Evolutionary conservation across 2,113 vertebrate genomes (phyloP), one percentile per base, ranked within the genome.

Genomic region (Cebus imitator): DNA sequence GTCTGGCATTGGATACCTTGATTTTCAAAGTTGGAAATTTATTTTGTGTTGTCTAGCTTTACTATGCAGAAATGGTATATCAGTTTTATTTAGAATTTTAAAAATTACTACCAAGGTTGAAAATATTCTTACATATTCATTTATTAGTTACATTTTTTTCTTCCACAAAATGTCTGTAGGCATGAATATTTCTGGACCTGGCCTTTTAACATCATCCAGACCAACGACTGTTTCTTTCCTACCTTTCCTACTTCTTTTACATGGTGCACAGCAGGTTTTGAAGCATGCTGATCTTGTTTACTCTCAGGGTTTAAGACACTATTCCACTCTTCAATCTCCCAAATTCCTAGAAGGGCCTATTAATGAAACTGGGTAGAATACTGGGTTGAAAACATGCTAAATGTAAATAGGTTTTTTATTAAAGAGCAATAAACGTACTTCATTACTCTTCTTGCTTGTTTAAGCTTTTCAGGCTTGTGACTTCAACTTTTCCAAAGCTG

Each of bases 321-420:
- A 43, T 90, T 78, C 52, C 91, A 30, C 86, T 35, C 11, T 58
- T 16, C 30, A 83, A 25, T 43, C 70, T 96, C 30, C 32, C 35
- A n/a, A 66, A 87, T 94, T 97, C 94, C 52, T 95, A 90, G 81
- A 96, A 96, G 40, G 32, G 8, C 61, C 61, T 89, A 68, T 93
- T 92, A 87, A 88, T 86, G 79, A 85, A 87, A 73, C 8, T 95
- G 66, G 18, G 45, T 52, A 48, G 76, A 81, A 12, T 40, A 76
- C n/a, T 68, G n/a, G 43, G 17, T 40, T 92, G 68, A 58, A 96
- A 94, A 83, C 58, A 68, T 32, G 6, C 89, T 92, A 85, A 70
- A 27, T 80, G 83, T 83, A 93, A 93, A 88, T 50, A 80, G 35
- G 20, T 0, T 30, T 83, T 96, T 94, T 91, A 95, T 90, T 80